Percentiles rank a stretch among this genome's conserved stretches.
These are phyloP conservation scores for Salarias fasciatus DNA, from an alignment of 2,797 vertebrate species.

Conservation along the genomic window DNA sequence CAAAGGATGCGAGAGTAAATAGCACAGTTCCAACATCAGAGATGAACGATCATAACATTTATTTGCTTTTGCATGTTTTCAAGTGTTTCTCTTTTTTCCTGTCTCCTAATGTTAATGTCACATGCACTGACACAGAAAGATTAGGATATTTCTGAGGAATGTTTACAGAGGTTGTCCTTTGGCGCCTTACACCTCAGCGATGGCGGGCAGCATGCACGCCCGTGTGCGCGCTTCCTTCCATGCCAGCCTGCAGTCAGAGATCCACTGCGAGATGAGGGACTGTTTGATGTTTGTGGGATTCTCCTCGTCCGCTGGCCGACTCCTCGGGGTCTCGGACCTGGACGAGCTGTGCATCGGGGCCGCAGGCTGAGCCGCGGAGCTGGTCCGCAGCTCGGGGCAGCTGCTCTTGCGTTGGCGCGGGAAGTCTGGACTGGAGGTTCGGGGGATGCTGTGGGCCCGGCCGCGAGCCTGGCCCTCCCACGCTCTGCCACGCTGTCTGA, in stretches of 20 bases:
- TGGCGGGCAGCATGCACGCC: conserved; percentile 87
- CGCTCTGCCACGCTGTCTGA: conserved; percentile 7
- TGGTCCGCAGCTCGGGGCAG: conserved; percentile 70
- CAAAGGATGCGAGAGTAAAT: conserved; percentile 11
- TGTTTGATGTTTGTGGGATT: conserved; percentile 67
- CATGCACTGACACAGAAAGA: conserved; percentile 31
- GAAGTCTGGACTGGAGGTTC: conserved; percentile 68
- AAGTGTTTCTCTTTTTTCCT: conserved; percentile 10
- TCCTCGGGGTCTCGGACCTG: conserved; percentile 26
- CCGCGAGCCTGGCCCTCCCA: conserved; percentile 34
- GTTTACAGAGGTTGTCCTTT: conserved; percentile 6
- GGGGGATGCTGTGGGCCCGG: conserved; percentile 72
- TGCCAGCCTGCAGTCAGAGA: conserved; percentile 84
- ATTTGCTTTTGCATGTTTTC: conserved; percentile 18
- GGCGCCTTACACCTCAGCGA: conserved; percentile 83
- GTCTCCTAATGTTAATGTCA: conserved; percentile 22
- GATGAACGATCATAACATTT: conserved; percentile 18
- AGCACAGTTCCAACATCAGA: conserved; percentile 31
- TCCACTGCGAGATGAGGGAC: conserved; percentile 85
- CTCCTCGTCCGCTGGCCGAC: conserved; percentile 4
- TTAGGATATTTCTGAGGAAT: conserved; percentile 11
- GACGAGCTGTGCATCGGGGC: conserved; percentile 21
- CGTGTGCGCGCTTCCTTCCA: conserved; percentile 86
- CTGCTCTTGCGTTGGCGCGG: conserved; percentile 70
- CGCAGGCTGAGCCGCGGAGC: conserved; percentile 30